phyloP scores from a whole-genome alignment of 2,113 vertebrate genomes.

The Anarrhichthys ocellatus region DNA sequence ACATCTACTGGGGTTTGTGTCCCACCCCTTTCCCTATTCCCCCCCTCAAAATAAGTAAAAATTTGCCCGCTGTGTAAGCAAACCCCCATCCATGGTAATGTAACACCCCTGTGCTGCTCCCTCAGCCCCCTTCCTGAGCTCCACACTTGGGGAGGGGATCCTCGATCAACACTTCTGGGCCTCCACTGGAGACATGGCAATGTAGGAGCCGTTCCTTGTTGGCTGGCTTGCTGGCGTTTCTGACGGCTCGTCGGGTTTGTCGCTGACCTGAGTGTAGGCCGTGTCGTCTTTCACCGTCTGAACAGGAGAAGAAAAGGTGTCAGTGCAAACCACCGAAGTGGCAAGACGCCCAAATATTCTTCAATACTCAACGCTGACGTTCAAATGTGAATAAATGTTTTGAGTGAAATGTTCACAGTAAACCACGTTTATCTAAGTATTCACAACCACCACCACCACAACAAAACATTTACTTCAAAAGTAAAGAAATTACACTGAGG shows the following conservation, averaged over 20 bases:
- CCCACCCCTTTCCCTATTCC: conserved; percentile 20
- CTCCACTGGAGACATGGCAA: conserved; percentile 87
- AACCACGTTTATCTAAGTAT: conserved; percentile 35
- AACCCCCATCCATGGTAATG: conserved; percentile 40
- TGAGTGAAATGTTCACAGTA: conserved; percentile 59
- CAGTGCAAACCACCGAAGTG: conserved; percentile 23
- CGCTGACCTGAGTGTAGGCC: conserved; percentile 84
- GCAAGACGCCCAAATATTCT: neutral
- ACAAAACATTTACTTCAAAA: conserved; percentile 37
- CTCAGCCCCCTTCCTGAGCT: conserved; percentile 65
- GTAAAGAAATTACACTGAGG: conserved; percentile 41
- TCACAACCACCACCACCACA: conserved; percentile 36
- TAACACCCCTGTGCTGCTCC: conserved; percentile 56
- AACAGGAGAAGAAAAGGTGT: neutral
- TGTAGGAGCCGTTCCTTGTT: conserved; percentile 83
- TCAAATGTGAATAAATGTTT: conserved; percentile 44
- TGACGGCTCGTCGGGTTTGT: conserved; percentile 80
- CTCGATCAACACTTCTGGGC: conserved; percentile 84
- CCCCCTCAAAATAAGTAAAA: conserved; percentile 40
- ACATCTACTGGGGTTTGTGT: conserved; percentile 53
- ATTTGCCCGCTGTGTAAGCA: conserved; percentile 35
- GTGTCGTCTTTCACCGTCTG: conserved; percentile 85
- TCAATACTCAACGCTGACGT: neutral
- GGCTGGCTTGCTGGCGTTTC: conserved; percentile 77
- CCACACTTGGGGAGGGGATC: conserved; percentile 40